These are phyloP conservation scores for Picathartes gymnocephalus DNA, from an alignment of 2,113 vertebrate genomes.

Conservation along the genomic window DNA sequence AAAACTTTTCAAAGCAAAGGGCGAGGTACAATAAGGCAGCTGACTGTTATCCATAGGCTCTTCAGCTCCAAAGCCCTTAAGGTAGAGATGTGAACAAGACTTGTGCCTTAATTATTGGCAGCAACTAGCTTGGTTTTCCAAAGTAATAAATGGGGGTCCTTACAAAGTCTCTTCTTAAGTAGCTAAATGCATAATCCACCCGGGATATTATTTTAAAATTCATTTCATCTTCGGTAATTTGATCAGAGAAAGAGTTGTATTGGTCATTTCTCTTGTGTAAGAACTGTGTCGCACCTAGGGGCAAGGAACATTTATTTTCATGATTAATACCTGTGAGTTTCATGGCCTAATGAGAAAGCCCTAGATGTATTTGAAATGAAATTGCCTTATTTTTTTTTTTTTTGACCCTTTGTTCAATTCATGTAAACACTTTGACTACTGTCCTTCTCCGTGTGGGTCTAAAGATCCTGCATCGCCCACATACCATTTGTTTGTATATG, in stretches of 20 bases:
- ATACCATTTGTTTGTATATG: not conserved
- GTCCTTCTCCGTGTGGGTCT: not conserved
- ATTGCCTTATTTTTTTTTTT: constrained; percentile 10
- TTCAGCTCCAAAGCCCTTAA: not conserved
- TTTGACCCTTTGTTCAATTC: not conserved
- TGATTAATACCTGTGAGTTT: constrained; percentile 72
- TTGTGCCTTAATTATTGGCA: constrained; percentile 65
- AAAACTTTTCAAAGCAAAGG: constrained; percentile 24
- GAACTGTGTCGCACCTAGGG: constrained; percentile 64
- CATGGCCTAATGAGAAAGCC: constrained; percentile 67
- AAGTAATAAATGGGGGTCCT: constrained; percentile 66
- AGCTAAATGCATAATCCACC: constrained; percentile 69
- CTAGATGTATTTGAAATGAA: constrained; percentile 54
- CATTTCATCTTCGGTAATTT: constrained; percentile 75
- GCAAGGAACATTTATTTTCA: constrained; percentile 69
- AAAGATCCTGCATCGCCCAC: not conserved
- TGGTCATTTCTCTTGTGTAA: constrained; percentile 67
- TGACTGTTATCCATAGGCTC: constrained; percentile 30
- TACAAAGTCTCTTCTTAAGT: constrained; percentile 62
- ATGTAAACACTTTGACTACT: constrained; percentile 36
- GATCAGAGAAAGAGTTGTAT: constrained; percentile 65
- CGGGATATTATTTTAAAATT: constrained; percentile 74
- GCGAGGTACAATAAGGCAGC: not conserved
- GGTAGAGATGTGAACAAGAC: constrained; percentile 31
- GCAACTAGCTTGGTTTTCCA: constrained; percentile 51